These are phyloP conservation scores for Tretioscincus oriximinensis DNA, from an alignment of 2,113 vertebrate genomes.

Conservation along the genomic window DNA sequence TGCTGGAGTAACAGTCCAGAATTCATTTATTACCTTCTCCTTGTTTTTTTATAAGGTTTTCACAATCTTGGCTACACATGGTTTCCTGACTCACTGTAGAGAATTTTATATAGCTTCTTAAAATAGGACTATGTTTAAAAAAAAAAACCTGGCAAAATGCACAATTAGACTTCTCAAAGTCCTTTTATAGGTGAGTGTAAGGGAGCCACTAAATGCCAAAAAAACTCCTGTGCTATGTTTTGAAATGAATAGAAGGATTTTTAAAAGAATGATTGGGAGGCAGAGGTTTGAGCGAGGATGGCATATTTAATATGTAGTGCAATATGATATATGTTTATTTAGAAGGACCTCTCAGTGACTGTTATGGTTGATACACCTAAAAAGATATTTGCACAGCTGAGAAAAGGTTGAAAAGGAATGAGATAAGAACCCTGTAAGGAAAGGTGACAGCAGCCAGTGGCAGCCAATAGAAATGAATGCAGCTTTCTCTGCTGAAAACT, in stretches of 20 bases:
- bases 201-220: slow-evolving; percentile 37
- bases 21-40: slow-evolving; percentile 19
- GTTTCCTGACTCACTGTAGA: slow-evolving; percentile 42
- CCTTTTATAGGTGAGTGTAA: slow-evolving; percentile 52
- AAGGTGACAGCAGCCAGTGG: background rate
- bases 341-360: background rate
- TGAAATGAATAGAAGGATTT: slow-evolving; percentile 31
- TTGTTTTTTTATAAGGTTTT: slow-evolving; percentile 34
- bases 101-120: slow-evolving; percentile 52
- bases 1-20: slow-evolving; percentile 37
- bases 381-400: background rate
- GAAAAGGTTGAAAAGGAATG: background rate
- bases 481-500: no score
- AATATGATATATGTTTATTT: background rate
- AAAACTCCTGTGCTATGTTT: slow-evolving; percentile 36
- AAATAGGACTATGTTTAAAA: slow-evolving; percentile 48
- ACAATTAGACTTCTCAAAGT: slow-evolving; percentile 35
- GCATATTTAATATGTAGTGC: slow-evolving; percentile 10
- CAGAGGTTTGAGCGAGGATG: slow-evolving; percentile 20
- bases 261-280: background rate
- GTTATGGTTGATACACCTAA: background rate
- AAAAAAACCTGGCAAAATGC: slow-evolving; percentile 27
- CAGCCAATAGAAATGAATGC: no score
- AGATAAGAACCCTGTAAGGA: background rate
- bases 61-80: slow-evolving; percentile 22